Evolutionary conservation across 1,140 invertebrate species (phyloP).

Genomic region (Dendroctonus ponderosae): DNA sequence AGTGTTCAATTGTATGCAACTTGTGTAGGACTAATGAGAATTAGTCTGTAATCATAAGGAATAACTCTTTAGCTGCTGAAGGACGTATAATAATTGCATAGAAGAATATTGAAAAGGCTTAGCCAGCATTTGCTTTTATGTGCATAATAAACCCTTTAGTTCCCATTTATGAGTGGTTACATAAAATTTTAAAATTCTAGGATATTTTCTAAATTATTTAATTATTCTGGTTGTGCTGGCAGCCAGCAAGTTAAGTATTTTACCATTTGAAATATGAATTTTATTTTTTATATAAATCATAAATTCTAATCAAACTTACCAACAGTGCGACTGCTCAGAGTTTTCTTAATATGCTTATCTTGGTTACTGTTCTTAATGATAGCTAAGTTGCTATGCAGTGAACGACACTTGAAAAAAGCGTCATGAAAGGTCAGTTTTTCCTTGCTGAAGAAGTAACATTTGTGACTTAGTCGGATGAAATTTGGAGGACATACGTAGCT

Average conservation of each 20-base stretch:
- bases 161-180: not conserved
- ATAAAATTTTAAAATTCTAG: not conserved
- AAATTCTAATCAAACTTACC: constrained; percentile 50
- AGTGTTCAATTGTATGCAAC: too few relatives aligned
- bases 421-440: constrained; percentile 67
- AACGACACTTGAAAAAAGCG: constrained; percentile 69
- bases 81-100: too few relatives aligned
- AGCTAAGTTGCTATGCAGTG: constrained; percentile 64
- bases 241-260: not conserved
- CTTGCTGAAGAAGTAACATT: constrained; percentile 74
- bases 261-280: not conserved
- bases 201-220: not conserved
- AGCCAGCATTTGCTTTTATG: too few relatives aligned
- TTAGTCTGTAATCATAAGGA: too few relatives aligned
- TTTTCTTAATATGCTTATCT: constrained; percentile 65
- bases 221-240: not conserved
- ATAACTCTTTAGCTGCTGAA: too few relatives aligned
- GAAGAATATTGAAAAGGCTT: too few relatives aligned
- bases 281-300: not conserved
- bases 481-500: constrained; percentile 59
- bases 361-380: constrained; percentile 66
- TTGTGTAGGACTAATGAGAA: too few relatives aligned
- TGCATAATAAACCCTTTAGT: not conserved
- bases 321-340: constrained; percentile 63
- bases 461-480: constrained; percentile 69